Evolutionary conservation across 2,113 vertebrate species (phyloP), one percentile per base, ranked within the genome.

Genomic region (Ginglymostoma cirratum): DNA sequence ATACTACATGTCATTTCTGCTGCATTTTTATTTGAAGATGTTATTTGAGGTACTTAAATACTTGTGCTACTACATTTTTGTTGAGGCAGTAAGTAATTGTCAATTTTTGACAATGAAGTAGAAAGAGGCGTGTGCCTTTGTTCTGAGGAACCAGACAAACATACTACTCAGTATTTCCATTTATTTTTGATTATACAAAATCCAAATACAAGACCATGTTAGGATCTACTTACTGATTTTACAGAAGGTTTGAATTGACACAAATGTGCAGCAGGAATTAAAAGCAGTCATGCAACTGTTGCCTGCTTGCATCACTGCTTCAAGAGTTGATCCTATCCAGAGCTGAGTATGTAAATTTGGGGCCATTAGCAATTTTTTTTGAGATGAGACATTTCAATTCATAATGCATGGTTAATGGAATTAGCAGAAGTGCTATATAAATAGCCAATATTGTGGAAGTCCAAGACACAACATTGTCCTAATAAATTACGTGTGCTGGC

Each of bases 11-110:
- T 89, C 24, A 10, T 15, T 19, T 65, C 66, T 93, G 89, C 89
- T 66, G 61, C n/a, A 0, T n/a, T 66, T 66, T 61, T 83, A 38
- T 6, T 45, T 83, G 38, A 83, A 42, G 38, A 17, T 38, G 38
- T 19, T 93, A 93, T 93, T 93, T 93, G 66, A n/a, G 34, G 30
- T 17, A 93, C 42, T 38, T 93, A 42, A 93, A 93, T 93, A 66
- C 89, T 93, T 66, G 38, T 38, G 61, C 89, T 38, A 38, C 1
- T n/a, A n/a, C 61, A 66, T 14, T 66, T 34, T 38, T n/a, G 38
- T 93, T 93, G 65, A 3, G 4, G 89, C 5, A 19, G n/a, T 1
- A 61, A 93, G 61, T 66, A 93, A 19, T 65, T 93, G 61, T 93
- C 34, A 93, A 93, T n/a, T 66, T n/a, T 66, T 93, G 65, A 93